A percentile compares a stretch with the other conserved stretches of the same genome.
phyloP scores from a whole-genome alignment of 2,888 invertebrate genomes.

The Kryphioiulus occultus region DNA sequence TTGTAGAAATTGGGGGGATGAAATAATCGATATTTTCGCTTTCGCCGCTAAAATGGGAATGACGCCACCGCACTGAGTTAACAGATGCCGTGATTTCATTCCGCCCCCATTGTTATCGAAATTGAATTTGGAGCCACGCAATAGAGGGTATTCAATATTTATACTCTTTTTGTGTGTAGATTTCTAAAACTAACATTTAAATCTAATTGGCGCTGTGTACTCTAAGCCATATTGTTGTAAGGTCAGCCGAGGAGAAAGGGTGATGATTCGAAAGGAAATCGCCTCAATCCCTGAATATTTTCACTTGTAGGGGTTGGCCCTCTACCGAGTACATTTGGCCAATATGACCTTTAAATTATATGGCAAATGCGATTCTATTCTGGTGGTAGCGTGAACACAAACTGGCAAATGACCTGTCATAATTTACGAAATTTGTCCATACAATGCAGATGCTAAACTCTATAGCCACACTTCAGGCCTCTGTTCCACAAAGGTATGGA shows the following conservation, averaged over 20 bases:
- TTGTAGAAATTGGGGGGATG: background rate
- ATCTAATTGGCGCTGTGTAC: background rate
- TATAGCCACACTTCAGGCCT: too few species aligned
- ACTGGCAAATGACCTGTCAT: too few species aligned
- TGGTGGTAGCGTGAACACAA: background rate
- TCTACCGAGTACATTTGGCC: too few species aligned
- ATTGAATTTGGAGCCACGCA: background rate
- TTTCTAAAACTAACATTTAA: constrained; percentile 35
- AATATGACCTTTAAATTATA: background rate
- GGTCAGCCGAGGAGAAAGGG: background rate
- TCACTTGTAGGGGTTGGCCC: background rate
- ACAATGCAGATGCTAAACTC: too few species aligned
- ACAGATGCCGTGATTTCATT: constrained; percentile 31
- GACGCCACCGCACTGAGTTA: background rate
- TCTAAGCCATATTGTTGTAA: background rate
- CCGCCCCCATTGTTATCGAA: constrained; percentile 25
- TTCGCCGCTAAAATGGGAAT: background rate
- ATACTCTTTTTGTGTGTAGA: background rate
- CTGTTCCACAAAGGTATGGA: too few species aligned
- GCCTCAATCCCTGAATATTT: background rate
- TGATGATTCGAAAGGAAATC: background rate
- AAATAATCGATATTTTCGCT: constrained; percentile 14
- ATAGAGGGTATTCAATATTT: constrained; percentile 2
- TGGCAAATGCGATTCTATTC: background rate
- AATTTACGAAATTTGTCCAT: too few species aligned